Percentiles rank a stretch among this genome's conserved stretches.
phyloP scores from a whole-genome alignment of 2,113 vertebrate species.

The Perccottus glenii region DNA sequence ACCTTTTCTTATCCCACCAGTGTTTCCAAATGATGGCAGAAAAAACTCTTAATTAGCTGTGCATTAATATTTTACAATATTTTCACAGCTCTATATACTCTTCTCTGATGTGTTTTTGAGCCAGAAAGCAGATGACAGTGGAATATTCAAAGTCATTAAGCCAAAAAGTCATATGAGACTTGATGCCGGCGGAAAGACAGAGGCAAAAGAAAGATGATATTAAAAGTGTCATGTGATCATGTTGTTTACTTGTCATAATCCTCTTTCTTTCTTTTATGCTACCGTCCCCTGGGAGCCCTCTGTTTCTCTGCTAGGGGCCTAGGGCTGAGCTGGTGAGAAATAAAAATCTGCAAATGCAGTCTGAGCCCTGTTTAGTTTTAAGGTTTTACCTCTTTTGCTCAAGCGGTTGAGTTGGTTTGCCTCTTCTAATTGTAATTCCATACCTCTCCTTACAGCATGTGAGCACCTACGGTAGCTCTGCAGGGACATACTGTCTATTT shows the following conservation, averaged over 20 bases:
- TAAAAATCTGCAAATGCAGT: background rate
- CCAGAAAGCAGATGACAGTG: background rate
- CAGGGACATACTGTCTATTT: too few species aligned
- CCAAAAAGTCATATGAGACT: background rate
- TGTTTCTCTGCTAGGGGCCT: constrained; percentile 10
- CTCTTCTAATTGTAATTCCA: too few species aligned
- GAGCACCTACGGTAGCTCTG: too few species aligned
- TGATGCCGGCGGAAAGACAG: background rate
- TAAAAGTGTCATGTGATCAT: constrained; percentile 49
- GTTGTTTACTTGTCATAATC: constrained; percentile 50
- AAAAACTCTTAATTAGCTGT: constrained; percentile 26
- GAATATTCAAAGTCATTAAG: background rate
- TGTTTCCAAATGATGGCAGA: constrained; percentile 32
- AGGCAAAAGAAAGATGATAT: constrained; percentile 23
- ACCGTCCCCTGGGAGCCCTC: constrained; percentile 28
- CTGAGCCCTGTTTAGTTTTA: background rate
- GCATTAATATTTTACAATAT: background rate
- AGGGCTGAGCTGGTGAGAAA: constrained; percentile 11
- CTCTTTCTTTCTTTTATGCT: constrained; percentile 13
- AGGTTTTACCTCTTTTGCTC: constrained; percentile 9
- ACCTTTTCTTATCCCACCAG: constrained; percentile 15
- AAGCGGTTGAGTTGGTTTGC: too few species aligned
- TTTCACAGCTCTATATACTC: background rate
- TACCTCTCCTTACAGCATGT: too few species aligned
- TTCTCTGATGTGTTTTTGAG: background rate